Percentiles rank a stretch among this genome's conserved stretches.
Conservation (phyloP, 1,140 invertebrate genomes). For the Bombus impatiens region DNA sequence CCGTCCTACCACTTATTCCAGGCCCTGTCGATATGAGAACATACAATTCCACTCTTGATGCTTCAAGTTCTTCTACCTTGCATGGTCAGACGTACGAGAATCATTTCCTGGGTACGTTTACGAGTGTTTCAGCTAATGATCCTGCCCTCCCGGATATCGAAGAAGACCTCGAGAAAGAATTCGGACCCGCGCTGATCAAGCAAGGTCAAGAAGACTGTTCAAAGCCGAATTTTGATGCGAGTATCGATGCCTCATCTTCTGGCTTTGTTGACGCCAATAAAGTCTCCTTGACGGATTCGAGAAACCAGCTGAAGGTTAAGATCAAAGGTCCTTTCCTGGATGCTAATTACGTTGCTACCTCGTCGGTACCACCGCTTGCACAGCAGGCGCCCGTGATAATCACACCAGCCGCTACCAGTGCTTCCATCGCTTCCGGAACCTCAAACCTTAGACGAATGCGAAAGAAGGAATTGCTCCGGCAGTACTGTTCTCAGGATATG, state of each 20-base stretch:
- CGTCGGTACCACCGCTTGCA: constrained; percentile 81
- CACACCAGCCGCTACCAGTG: constrained; percentile 80
- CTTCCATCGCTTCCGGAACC: constrained; percentile 82
- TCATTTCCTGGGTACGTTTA: constrained; percentile 86
- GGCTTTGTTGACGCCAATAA: constrained; percentile 83
- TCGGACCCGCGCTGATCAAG: constrained; percentile 85
- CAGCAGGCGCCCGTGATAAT: constrained; percentile 83
- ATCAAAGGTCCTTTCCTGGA: constrained; percentile 94
- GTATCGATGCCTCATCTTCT: constrained; percentile 56
- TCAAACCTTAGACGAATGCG: constrained; percentile 92
- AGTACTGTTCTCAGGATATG: constrained; percentile 94
- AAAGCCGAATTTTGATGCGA: constrained; percentile 64
- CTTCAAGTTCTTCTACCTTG: constrained; percentile 81
- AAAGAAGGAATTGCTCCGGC: constrained; percentile 92
- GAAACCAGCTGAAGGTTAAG: constrained; percentile 94
- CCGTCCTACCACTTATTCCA: constrained; percentile 88
- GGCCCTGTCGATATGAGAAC: constrained; percentile 94
- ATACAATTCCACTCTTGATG: constrained; percentile 85
- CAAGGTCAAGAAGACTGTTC: constrained; percentile 81
- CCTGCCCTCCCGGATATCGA: constrained; percentile 87
- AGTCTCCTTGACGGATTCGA: constrained; percentile 87
- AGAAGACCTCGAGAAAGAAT: constrained; percentile 90
- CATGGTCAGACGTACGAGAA: constrained; percentile 84
- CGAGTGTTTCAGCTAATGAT: constrained; percentile 84
- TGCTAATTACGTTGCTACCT: constrained; percentile 86